Conservation (phyloP, 2,113 vertebrate genomes). For the Pipa parva region DNA sequence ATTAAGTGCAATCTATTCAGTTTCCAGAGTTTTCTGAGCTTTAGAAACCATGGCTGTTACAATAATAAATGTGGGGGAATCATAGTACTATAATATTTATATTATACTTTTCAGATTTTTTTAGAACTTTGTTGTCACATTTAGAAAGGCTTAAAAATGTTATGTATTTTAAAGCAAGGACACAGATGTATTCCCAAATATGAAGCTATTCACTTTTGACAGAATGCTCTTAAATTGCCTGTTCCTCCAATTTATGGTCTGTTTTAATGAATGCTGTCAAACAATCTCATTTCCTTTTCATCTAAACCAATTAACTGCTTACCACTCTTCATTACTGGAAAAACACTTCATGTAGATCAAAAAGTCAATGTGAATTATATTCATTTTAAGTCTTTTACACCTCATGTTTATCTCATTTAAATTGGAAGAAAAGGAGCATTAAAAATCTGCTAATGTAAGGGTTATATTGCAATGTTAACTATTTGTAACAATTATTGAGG, state of each 20-base stretch:
- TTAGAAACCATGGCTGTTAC: too few species aligned
- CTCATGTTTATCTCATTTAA: constrained; percentile 5
- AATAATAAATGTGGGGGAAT: too few species aligned
- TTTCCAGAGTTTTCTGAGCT: too few species aligned
- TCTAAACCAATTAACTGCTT: constrained; percentile 38
- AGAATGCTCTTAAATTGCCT: constrained; percentile 8
- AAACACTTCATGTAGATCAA: constrained; percentile 22
- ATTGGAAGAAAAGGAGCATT: not conserved
- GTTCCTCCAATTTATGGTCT: constrained; percentile 9
- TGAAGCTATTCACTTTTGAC: constrained; percentile 16
- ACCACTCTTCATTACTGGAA: constrained; percentile 35
- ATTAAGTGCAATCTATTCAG: too few species aligned
- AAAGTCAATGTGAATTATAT: constrained; percentile 6
- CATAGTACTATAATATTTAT: too few species aligned
- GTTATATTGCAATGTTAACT: not conserved
- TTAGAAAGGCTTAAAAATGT: not conserved
- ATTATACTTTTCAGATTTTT: too few species aligned
- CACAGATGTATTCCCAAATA: constrained; percentile 1
- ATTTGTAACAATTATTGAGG: too few species aligned
- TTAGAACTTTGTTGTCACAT: not conserved
- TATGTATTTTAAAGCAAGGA: not conserved
- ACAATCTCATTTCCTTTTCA: constrained; percentile 41
- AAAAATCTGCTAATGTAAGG: not conserved
- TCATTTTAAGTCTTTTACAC: constrained; percentile 12
- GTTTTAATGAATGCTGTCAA: constrained; percentile 40